Conservation (phyloP, 2,888 invertebrate species). For the Dione vanillae region DNA sequence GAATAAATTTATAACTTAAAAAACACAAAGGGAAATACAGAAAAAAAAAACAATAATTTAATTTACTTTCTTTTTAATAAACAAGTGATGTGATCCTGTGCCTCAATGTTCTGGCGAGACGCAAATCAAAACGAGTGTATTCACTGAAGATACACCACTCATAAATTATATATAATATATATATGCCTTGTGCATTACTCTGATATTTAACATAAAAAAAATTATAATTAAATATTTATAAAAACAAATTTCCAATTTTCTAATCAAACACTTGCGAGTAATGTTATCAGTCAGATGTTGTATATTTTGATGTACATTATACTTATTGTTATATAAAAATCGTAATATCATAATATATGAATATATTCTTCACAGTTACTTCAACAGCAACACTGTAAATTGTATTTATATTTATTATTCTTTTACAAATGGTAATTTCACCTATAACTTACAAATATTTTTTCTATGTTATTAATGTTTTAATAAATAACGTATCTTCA, state of each 20-base stretch:
- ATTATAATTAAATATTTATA: conserved; percentile 15
- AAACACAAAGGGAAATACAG: background rate
- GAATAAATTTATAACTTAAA: no score
- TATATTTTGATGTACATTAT: conserved; percentile 15
- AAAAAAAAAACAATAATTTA: conserved; percentile 9
- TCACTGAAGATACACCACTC: conserved; percentile 11
- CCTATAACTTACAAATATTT: conserved; percentile 23
- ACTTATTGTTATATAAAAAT: conserved; percentile 18
- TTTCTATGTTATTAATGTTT: conserved; percentile 10
- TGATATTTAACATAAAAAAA: conserved; percentile 11
- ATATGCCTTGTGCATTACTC: conserved; percentile 11
- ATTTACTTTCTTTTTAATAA: conserved; percentile 21
- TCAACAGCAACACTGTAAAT: conserved; percentile 17
- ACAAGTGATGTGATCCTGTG: conserved; percentile 18
- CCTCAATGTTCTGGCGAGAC: conserved; percentile 7
- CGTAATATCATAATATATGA: conserved; percentile 22
- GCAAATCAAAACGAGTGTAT: conserved; percentile 3
- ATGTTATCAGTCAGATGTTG: conserved; percentile 14
- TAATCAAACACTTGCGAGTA: conserved; percentile 12
- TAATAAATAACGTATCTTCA: conserved; percentile 10
- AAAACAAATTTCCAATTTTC: conserved; percentile 13
- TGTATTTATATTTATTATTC: conserved; percentile 17
- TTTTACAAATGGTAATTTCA: conserved; percentile 22
- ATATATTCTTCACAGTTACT: conserved; percentile 19
- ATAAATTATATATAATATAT: conserved; percentile 6